Evolutionary conservation across 2,888 invertebrate species (phyloP).

Genomic region (Notodonta ziczac): DNA sequence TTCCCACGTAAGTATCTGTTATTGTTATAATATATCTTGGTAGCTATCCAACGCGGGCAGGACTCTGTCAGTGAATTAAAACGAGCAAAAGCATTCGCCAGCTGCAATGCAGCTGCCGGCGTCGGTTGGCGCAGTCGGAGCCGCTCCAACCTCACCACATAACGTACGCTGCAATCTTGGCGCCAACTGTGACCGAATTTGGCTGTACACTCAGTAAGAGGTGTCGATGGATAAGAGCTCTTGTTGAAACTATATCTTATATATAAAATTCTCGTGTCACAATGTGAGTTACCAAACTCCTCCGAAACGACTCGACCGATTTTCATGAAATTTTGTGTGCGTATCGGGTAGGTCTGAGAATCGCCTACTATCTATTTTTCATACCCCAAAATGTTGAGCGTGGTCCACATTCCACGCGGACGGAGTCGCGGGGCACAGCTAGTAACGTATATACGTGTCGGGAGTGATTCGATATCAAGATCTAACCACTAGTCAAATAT

Average conservation of each 20-base stretch:
- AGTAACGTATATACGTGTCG: too few relatives aligned
- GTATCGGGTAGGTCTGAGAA: too few relatives aligned
- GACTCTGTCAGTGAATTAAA: slow-evolving; percentile 60
- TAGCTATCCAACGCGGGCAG: slow-evolving; percentile 16
- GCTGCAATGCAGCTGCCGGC: slow-evolving; percentile 78
- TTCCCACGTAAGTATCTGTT: slow-evolving; percentile 26
- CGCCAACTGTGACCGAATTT: slow-evolving; percentile 5
- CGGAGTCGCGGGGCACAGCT: too few relatives aligned
- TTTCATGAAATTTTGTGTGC: too few relatives aligned
- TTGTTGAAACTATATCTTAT: not conserved
- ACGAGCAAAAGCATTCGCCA: slow-evolving; percentile 75
- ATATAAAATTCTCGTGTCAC: too few relatives aligned
- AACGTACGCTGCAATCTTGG: slow-evolving; percentile 13
- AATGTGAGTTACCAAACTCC: too few relatives aligned
- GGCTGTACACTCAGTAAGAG: slow-evolving; percentile 12
- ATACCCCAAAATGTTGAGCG: too few relatives aligned
- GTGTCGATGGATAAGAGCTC: slow-evolving; percentile 11
- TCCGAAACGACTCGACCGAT: too few relatives aligned
- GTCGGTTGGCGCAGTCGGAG: slow-evolving; percentile 40
- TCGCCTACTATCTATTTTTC: too few relatives aligned
- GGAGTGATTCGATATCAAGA: too few relatives aligned
- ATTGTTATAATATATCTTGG: slow-evolving; percentile 15
- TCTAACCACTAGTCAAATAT: too few relatives aligned
- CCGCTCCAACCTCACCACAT: slow-evolving; percentile 40
- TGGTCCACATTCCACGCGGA: too few relatives aligned